Evolutionary conservation across 2,797 vertebrate genomes (phyloP), one percentile per base, ranked within the genome.

Genomic region (Alca torda): DNA sequence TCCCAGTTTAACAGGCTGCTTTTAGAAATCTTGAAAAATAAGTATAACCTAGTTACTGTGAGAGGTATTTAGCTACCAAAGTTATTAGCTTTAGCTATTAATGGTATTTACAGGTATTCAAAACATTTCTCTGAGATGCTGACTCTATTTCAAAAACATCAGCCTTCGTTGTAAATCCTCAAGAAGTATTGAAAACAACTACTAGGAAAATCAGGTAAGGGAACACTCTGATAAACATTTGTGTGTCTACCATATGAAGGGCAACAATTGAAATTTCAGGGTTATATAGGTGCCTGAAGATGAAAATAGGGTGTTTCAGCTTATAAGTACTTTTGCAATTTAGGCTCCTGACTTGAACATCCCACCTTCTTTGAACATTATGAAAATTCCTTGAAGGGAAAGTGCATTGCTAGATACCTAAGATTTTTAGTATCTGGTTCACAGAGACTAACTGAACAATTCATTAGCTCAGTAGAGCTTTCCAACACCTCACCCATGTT

Each of bases 221-320:
- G 16, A 56, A 64, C 18, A 64, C 28, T 51, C 18, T 51, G 63
- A 83, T 64, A 46, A 92, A 35, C 17, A 51, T 3, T 33, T 10
- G 20, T 54, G 24, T 35, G 33, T 51, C 15, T 5, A 6, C 20
- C 0, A 0, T 31, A n/a, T 4, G 4, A 85, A 65, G 43, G 33
- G 9, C 31, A 89, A 53, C 25, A 76, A 28, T 7, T 4, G 5
- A 81, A 25, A 70, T 24, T 65, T 81, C 39, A 78, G 51, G 39
- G 18, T 60, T 69, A 33, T 31, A 23, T 19, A 68, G 26, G 4
- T 25, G 12, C 48, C 69, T 84, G 41, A 80, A 68, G 54, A 91
- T n/a, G 41, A 61, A 89, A 70, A 78, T 3, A 24, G 33, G 11
- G 7, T 65, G 7, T 53, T 91, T 45, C 45, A 89, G 13, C 28